A percentile compares a stretch with the other conserved stretches of the same genome.
Conservation (phyloP, 2,113 vertebrate species). For the Sphyrna mokarran region DNA sequence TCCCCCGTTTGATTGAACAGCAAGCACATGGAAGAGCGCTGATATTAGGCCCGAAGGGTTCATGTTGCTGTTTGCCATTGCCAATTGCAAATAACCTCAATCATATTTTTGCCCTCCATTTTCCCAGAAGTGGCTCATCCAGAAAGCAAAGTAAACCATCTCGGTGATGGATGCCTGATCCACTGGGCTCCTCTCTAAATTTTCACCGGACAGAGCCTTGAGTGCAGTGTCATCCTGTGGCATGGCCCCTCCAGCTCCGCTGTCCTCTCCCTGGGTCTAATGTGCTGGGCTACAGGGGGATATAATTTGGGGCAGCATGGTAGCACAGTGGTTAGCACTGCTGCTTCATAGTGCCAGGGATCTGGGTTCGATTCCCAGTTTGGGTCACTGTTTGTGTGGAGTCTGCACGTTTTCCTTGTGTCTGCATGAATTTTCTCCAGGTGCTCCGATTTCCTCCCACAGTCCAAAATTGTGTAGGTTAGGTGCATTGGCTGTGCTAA, state of each 20-base stretch:
- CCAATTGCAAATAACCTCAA: background rate
- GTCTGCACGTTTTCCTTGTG: too few relatives aligned
- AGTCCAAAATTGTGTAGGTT: too few relatives aligned
- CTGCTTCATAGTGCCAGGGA: too few relatives aligned
- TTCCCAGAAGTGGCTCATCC: background rate
- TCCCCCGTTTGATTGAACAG: background rate
- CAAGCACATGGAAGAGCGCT: background rate
- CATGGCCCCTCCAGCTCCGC: background rate
- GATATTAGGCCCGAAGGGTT: background rate
- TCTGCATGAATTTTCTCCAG: too few relatives aligned
- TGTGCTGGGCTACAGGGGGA: too few relatives aligned
- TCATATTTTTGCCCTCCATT: background rate
- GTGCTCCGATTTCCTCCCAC: too few relatives aligned
- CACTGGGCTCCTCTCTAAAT: background rate
- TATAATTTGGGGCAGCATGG: too few relatives aligned
- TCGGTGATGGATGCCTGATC: background rate
- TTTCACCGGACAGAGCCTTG: background rate
- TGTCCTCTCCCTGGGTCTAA: background rate
- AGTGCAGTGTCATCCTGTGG: background rate
- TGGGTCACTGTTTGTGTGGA: too few relatives aligned
- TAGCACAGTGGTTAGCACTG: too few relatives aligned
- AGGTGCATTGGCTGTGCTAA: too few relatives aligned
- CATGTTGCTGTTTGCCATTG: background rate
- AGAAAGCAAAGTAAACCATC: background rate
- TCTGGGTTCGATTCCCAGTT: too few relatives aligned